Conservation (phyloP, 2,888 invertebrate genomes). For the Catocala fraxini region DNA sequence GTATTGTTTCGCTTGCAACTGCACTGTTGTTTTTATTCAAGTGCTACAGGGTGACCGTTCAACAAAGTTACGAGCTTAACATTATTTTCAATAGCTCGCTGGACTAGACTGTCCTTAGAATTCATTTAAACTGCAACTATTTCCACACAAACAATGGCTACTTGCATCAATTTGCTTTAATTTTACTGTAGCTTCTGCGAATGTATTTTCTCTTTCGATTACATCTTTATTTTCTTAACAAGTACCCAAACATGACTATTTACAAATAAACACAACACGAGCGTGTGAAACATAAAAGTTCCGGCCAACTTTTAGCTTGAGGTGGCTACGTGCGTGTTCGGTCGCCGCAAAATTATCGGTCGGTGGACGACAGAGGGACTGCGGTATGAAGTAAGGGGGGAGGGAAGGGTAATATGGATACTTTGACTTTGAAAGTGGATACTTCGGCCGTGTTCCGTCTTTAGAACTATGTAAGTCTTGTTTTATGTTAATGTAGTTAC, state of each 20-base stretch:
- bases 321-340: slow-evolving; percentile 50
- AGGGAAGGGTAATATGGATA: slow-evolving; percentile 41
- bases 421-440: slow-evolving; percentile 55
- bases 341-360: slow-evolving; percentile 43
- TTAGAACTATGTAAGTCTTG: slow-evolving; percentile 34
- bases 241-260: slow-evolving; percentile 32
- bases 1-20: slow-evolving; percentile 4
- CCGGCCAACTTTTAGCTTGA: slow-evolving; percentile 43
- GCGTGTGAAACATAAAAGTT: slow-evolving; percentile 53
- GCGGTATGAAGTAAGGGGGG: slow-evolving; percentile 1
- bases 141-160: background rate
- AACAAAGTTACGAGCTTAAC: slow-evolving; percentile 9
- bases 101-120: background rate
- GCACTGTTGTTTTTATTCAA: slow-evolving; percentile 4
- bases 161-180: background rate
- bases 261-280: slow-evolving; percentile 43
- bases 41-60: background rate
- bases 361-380: slow-evolving; percentile 18
- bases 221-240: slow-evolving; percentile 23
- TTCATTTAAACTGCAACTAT: background rate
- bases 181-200: slow-evolving; percentile 1
- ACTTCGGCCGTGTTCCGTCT: slow-evolving; percentile 45
- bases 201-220: slow-evolving; percentile 12
- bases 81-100: slow-evolving; percentile 9
- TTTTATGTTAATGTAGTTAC: slow-evolving; percentile 26